Evolutionary conservation across 2,888 invertebrate genomes (phyloP), one percentile per base, ranked within the genome.

Genomic region (Drosophila multiciliata): DNA sequence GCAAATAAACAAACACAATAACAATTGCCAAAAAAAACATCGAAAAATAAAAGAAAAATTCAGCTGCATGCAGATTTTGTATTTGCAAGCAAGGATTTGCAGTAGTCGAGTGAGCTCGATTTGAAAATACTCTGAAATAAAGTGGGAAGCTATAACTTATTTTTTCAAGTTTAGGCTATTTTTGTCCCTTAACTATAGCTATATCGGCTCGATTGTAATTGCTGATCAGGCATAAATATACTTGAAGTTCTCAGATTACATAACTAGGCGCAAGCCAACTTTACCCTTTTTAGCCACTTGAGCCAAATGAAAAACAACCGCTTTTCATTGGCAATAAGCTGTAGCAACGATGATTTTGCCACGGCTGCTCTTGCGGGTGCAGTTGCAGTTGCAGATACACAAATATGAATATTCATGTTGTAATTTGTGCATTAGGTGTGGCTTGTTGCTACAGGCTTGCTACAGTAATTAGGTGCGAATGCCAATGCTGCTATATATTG

Each of bases 331-430:
- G 83, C 79, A 71, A 75, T 75, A 75, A 82, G 78, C 82, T 75
- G 77, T 35, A 71, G 74, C 79, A 52, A 65, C 66, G 58, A 50
- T 66, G 64, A 48, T 66, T 54, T 45, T 50, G 55, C 20, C 53
- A 60, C 52, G 20, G 29, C 20, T 57, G 26, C 33, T 52, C 42
- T 42, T 32, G 29, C 42, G 42, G 52, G 8, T 36, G 58, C 58
- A 52, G 49, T 45, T 48, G 29, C 57, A 40, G 55, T 67, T 63
- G 66, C 82, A 42, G 65, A 66, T 63, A 64, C 80, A 38, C 63
- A 84, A 84, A 82, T 85, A 85, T 85, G 84, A 87, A 85, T 87
- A 85, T 87, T 87, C 80, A 84, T 85, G 82, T 74, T 71, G 87
- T 78, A 80, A 87, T 85, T 80, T 82, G 67, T 77, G 77, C 83